Evolutionary conservation across 2,888 invertebrate genomes (phyloP).

Genomic region (Chouioia cunea): DNA sequence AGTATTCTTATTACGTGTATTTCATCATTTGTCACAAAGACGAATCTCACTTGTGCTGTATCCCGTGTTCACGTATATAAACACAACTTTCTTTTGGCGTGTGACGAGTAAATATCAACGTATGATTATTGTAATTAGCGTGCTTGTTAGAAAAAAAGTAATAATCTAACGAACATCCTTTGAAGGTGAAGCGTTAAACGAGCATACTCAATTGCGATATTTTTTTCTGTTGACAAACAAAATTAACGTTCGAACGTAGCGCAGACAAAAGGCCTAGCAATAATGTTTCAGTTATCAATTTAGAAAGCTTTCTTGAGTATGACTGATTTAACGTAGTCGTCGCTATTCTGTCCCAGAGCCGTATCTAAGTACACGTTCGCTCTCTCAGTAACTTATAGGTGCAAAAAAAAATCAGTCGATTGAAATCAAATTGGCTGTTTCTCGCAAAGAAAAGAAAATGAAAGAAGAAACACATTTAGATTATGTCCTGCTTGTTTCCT

Average conservation of each 20-base stretch:
- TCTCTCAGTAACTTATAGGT: constrained; percentile 34
- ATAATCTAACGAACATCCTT: constrained; percentile 20
- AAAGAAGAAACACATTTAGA: constrained; percentile 28
- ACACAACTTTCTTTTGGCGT: constrained; percentile 8
- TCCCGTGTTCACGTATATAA: neutral
- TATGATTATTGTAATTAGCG: constrained; percentile 27
- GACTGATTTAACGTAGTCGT: constrained; percentile 11
- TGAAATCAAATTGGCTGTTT: constrained; percentile 14
- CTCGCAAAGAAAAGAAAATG: constrained; percentile 9
- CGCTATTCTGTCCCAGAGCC: constrained; percentile 37
- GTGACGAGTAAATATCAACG: constrained; percentile 17
- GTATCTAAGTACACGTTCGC: constrained; percentile 33
- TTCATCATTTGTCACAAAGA: constrained; percentile 15
- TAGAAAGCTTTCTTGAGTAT: constrained; percentile 2
- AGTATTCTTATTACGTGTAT: neutral
- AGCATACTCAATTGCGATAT: constrained; percentile 18
- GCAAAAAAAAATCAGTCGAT: constrained; percentile 38
- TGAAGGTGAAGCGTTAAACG: constrained; percentile 23
- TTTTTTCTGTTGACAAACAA: neutral
- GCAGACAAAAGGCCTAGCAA: neutral
- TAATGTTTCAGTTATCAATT: neutral
- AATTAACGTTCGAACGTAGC: too few relatives aligned
- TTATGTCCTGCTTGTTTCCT: constrained; percentile 38
- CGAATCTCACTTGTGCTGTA: constrained; percentile 12
- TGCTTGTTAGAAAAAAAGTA: constrained; percentile 25